Evolutionary conservation across 2,888 invertebrate species (phyloP).

Genomic region (Arrhopalites spinosus): DNA sequence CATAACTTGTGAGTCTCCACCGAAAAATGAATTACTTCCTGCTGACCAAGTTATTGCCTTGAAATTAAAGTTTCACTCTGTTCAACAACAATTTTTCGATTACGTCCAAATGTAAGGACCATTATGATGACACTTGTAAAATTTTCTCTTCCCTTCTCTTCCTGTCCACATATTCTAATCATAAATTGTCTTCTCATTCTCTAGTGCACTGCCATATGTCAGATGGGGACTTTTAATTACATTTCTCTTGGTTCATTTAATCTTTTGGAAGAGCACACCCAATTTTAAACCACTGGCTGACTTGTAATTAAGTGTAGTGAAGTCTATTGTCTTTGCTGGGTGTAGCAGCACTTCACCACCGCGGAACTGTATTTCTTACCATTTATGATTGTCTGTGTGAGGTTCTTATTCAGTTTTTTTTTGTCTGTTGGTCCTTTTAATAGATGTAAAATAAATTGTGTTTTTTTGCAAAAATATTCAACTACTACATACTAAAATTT

Average conservation of each 20-base stretch:
- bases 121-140: background rate
- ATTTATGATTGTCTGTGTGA: too few species aligned
- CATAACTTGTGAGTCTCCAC: background rate
- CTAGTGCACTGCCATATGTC: background rate
- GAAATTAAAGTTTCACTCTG: background rate
- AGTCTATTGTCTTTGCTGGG: background rate
- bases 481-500: too few species aligned
- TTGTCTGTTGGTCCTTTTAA: too few species aligned
- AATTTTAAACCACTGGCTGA: background rate
- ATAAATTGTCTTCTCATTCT: too few species aligned
- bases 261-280: conserved; percentile 16
- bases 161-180: too few species aligned
- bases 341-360: too few species aligned
- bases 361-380: too few species aligned
- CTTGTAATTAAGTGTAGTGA: background rate
- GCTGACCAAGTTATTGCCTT: background rate
- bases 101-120: background rate
- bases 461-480: too few species aligned
- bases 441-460: too few species aligned
- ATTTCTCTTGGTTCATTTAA: conserved; percentile 6
- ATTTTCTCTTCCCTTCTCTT: background rate
- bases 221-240: conserved; percentile 4
- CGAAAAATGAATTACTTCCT: background rate
- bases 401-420: background rate
- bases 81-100: background rate